Percentiles rank a stretch among this genome's conserved stretches.
These are phyloP conservation scores for Theodoxus fluviatilis DNA, from an alignment of 2,888 invertebrate genomes.

Conservation along the genomic window DNA sequence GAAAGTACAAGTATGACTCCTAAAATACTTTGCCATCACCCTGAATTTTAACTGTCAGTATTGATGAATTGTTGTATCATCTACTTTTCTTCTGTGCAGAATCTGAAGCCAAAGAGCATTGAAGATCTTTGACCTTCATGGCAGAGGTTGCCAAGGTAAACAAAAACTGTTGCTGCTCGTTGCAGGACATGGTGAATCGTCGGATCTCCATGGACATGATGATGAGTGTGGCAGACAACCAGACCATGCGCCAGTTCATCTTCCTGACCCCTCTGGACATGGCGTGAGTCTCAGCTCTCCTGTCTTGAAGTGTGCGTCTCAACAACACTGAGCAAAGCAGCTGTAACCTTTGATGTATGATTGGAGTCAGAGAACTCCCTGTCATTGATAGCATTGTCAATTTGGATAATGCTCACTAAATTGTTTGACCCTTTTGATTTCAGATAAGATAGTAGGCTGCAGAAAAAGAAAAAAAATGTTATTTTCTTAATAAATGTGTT, in stretches of 20 bases:
- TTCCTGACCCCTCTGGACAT: slow-evolving; percentile 83
- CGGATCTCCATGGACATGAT: slow-evolving; percentile 81
- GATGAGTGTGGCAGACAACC: slow-evolving; percentile 76
- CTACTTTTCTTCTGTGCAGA: too few relatives aligned
- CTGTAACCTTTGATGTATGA: background rate
- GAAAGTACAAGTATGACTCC: too few relatives aligned
- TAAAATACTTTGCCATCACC: too few relatives aligned
- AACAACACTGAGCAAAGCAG: background rate
- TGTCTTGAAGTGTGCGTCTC: background rate
- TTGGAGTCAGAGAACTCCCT: background rate
- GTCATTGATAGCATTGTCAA: background rate
- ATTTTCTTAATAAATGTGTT: background rate
- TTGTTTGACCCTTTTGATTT: background rate
- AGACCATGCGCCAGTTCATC: slow-evolving; percentile 77
- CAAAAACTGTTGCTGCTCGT: slow-evolving; percentile 25
- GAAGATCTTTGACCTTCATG: background rate
- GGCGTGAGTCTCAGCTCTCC: slow-evolving; percentile 46
- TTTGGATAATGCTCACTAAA: background rate
- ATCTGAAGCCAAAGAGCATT: too few relatives aligned
- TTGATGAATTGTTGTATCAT: too few relatives aligned
- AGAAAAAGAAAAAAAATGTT: too few relatives aligned
- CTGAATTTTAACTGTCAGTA: too few relatives aligned
- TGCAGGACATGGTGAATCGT: slow-evolving; percentile 84
- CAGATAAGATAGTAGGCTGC: too few relatives aligned
- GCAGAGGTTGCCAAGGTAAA: background rate